phyloP scores from a whole-genome alignment of 1,140 invertebrate species.

The Palaemon carinicauda region DNA sequence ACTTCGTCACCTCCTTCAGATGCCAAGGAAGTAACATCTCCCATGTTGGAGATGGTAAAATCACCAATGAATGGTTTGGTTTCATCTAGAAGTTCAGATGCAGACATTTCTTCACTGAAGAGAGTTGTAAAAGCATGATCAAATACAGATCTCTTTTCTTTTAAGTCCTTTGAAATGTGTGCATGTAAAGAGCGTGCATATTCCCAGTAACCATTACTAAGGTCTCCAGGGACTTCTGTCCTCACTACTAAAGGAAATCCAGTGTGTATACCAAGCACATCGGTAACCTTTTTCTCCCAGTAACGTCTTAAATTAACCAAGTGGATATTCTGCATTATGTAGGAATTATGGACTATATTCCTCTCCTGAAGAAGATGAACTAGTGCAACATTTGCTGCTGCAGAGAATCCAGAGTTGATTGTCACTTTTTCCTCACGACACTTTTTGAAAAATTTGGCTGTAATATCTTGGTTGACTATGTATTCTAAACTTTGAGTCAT shows the following conservation, averaged over 20 bases:
- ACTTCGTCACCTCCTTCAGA: slow-evolving; percentile 8
- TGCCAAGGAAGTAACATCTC: neutral
- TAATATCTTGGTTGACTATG: neutral
- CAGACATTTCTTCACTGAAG: neutral
- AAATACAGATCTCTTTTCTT: neutral
- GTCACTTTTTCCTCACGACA: slow-evolving; percentile 22
- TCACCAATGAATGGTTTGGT: neutral
- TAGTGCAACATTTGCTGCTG: neutral
- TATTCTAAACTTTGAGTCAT: neutral
- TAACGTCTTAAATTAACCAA: neutral
- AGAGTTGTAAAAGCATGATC: neutral
- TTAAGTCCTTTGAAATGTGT: neutral
- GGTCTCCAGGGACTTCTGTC: neutral
- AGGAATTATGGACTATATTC: neutral
- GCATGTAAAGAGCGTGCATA: slow-evolving; percentile 5
- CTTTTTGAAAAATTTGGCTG: neutral
- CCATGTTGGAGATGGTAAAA: neutral
- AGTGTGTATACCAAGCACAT: neutral
- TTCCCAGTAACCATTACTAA: slow-evolving; percentile 20
- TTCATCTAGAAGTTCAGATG: neutral
- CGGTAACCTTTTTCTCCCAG: neutral
- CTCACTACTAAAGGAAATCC: neutral
- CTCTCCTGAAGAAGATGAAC: slow-evolving; percentile 13
- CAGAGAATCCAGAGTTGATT: slow-evolving; percentile 2
- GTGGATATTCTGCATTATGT: neutral